A percentile compares a stretch with the other conserved stretches of the same genome.
Evolutionary conservation across 2,797 vertebrate genomes (phyloP).

Genomic region (Crotalus adamanteus): DNA sequence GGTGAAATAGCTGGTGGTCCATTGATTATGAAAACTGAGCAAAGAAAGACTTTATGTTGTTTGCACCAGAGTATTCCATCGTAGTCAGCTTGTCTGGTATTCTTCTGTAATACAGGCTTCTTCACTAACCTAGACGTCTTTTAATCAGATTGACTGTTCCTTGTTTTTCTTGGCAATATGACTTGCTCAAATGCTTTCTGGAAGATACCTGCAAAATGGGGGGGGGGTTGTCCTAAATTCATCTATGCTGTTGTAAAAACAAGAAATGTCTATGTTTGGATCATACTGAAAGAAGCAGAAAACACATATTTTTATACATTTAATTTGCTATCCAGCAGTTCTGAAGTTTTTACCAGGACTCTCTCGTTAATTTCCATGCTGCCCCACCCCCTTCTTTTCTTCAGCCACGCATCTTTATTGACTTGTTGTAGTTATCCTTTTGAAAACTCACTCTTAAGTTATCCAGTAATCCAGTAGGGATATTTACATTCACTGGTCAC

Average conservation of each 20-base stretch:
- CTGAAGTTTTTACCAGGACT: constrained; percentile 7
- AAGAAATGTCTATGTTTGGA: background rate
- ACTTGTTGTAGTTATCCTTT: background rate
- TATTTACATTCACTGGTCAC: background rate
- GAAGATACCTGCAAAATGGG: background rate
- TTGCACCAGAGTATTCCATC: background rate
- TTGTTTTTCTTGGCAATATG: background rate
- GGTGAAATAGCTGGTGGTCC: background rate
- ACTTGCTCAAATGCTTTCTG: constrained; percentile 1
- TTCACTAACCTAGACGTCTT: background rate
- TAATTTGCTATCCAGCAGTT: constrained; percentile 1
- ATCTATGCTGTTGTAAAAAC: background rate
- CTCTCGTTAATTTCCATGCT: background rate
- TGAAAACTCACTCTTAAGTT: background rate
- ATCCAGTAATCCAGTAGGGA: background rate
- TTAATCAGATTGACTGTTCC: background rate
- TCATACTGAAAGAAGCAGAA: constrained; percentile 4
- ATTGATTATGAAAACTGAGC: background rate
- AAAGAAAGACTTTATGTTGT: background rate
- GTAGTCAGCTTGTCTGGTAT: background rate
- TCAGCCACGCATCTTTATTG: background rate
- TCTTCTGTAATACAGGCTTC: background rate
- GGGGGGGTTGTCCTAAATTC: background rate
- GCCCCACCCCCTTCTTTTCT: background rate
- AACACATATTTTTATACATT: constrained; percentile 10